Base-by-base conservation (phyloP, 2,888 invertebrate species). In the Malthinus flaveolus region DNA sequence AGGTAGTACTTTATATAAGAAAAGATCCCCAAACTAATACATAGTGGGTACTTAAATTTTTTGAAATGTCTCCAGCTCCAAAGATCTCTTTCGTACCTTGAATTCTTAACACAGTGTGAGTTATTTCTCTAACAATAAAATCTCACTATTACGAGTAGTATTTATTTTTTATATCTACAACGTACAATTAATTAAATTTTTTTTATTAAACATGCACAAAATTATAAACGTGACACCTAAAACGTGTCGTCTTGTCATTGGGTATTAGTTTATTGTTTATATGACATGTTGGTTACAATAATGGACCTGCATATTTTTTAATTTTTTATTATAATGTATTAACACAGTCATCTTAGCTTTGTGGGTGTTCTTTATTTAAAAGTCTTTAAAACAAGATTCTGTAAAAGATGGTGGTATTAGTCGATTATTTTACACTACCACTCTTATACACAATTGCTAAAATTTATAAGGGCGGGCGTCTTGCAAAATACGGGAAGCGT, bases 231-330 rank as follows among this genome's bases (percentile, higher is more conserved):
- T 34, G 34, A 34, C 47, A 35, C 35, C 35, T 47, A 34, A 47
- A 47, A 47, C 34, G 10, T 35, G 47, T 47, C 34, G 23, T 47
- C 13, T 13, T 34, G 46, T 47, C 32, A 35, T 13, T 47, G 15
- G 15, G 35, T 34, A 13, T 35, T 15, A 47, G 44, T 35, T 13
- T 62, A 63, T 66, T 66, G 55, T 67, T 68, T 67, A 65, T 67
- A 65, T 61, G 68, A 67, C 67, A 63, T 62, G 58, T 59, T 59
- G 60, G 60, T 62, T 66, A 65, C 64, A 63, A 71, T 68, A 71
- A 70, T 69, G 64, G 62, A 64, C 70, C 70, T 68, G 70, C 71
- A 70, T 71, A 69, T 48, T 54, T 49, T 47, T 48, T 63, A 65
- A 67, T 69, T 70, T 68, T 70, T 69, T 67, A 66, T 70, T 68